Conservation (phyloP, 2,797 vertebrate genomes). For the Sebastes baramenuke region DNA sequence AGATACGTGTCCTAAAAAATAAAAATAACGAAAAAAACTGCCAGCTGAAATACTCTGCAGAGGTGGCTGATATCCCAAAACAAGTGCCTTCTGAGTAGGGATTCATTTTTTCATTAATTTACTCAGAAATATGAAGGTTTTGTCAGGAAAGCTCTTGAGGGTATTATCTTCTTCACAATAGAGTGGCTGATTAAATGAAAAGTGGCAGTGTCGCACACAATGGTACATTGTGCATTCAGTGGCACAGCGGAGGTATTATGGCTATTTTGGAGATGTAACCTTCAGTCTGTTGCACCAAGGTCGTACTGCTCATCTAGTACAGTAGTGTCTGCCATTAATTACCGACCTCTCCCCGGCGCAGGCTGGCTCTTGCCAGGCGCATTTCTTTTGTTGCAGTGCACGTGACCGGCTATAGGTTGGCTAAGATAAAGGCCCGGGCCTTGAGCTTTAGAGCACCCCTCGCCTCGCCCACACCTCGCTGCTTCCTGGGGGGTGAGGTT, state of each 20-base stretch:
- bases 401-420: background rate
- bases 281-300: conserved; percentile 51
- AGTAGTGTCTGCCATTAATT: background rate
- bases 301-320: conserved; percentile 15
- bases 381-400: background rate
- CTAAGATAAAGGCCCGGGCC: background rate
- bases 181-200: conserved; percentile 65
- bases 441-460: background rate
- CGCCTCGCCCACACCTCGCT: background rate
- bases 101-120: conserved; percentile 61
- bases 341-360: too few relatives aligned
- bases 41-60: background rate
- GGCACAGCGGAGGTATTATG: conserved; percentile 35
- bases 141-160: conserved; percentile 53
- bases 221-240: conserved; percentile 47
- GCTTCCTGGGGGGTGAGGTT: too few relatives aligned
- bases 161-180: conserved; percentile 60
- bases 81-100: conserved; percentile 18
- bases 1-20: background rate
- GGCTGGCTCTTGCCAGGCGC: background rate
- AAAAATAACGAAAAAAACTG: background rate
- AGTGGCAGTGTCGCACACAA: conserved; percentile 61
- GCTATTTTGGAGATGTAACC: conserved; percentile 59
- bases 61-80: conserved; percentile 32
- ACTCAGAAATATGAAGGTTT: conserved; percentile 51